These are phyloP conservation scores for Hydropsyche betteni DNA, from an alignment of 2,888 invertebrate genomes.

Conservation along the genomic window DNA sequence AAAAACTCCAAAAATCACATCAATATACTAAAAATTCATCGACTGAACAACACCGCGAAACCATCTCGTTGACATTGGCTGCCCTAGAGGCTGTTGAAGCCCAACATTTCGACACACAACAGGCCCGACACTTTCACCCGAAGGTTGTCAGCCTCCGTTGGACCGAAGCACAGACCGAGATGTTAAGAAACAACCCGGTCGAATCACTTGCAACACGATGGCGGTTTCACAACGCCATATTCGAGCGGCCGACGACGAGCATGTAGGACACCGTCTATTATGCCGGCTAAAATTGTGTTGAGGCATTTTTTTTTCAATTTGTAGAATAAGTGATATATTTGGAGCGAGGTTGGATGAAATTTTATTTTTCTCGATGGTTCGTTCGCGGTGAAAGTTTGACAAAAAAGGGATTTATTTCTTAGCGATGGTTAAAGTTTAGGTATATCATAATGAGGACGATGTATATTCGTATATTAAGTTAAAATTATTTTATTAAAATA, in stretches of 20 bases:
- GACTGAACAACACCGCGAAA: too few species aligned
- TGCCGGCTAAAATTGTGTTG: background rate
- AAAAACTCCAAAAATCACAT: too few species aligned
- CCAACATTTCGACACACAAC: constrained; percentile 2
- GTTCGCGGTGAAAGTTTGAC: too few species aligned
- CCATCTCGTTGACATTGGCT: constrained; percentile 27
- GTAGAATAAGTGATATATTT: background rate
- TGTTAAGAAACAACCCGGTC: constrained; percentile 25
- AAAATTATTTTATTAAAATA: too few species aligned
- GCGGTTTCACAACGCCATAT: constrained; percentile 32
- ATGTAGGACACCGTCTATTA: constrained; percentile 5
- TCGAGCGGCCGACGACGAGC: constrained; percentile 17
- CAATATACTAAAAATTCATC: too few species aligned
- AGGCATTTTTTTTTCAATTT: background rate
- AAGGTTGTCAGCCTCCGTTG: constrained; percentile 39
- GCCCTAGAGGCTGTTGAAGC: constrained; percentile 5
- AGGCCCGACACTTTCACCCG: constrained; percentile 24
- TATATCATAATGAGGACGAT: too few species aligned
- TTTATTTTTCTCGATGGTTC: too few species aligned
- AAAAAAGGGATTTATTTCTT: too few species aligned
- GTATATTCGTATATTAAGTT: too few species aligned
- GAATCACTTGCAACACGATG: constrained; percentile 34
- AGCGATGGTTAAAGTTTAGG: too few species aligned
- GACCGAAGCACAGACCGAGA: background rate
- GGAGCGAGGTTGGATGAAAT: background rate